Evolutionary conservation across 2,888 invertebrate genomes (phyloP), one percentile per base, ranked within the genome.

Genomic region (Drosophila siamana): DNA sequence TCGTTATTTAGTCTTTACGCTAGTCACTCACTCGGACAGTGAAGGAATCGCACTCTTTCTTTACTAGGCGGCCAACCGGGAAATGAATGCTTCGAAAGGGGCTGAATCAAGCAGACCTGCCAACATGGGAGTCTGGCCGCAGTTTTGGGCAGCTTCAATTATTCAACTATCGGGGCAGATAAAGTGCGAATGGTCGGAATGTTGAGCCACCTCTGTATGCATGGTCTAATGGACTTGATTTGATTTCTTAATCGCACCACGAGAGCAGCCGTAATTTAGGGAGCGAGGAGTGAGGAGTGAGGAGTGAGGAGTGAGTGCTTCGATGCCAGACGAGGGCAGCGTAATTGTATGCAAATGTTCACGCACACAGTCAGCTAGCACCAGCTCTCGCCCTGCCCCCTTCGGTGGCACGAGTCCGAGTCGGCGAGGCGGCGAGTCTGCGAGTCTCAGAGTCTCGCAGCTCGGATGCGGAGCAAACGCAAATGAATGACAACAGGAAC

Each of bases 401-500:
- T 13, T 8, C 9, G 7, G 30, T 24, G 15, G 4, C 11, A 22
- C 24, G 26, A 3, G 33, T 15, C 8, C 33, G 2, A n/a, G 15
- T n/a, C 16, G 2, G 6, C 36, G n/a, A n/a, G n/a, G n/a, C n/a
- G n/a, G n/a, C n/a, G n/a, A n/a, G n/a, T n/a, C n/a, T n/a, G n/a
- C n/a, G n/a, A n/a, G n/a, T n/a, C n/a, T n/a, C n/a, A n/a, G n/a
- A n/a, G n/a, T n/a, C n/a, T n/a, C n/a, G n/a, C n/a, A n/a, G n/a
- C 24, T 47, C 40, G 72, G 67, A 71, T 66, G 61, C 44, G 22
- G 54, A 30, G 24, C 30, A 63, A 60, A 51, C 44, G 30, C 41
- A 72, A 74, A 66, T 77, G 72, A 81, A 86, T 70, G 80, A 69
- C 66, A 80, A 78, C 70, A 74, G 86, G 72, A 77, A 74, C 70